A percentile compares a stretch with the other conserved stretches of the same genome.
Conservation (phyloP, 2,888 invertebrate species). For the Lasioglossum pauxillum region DNA sequence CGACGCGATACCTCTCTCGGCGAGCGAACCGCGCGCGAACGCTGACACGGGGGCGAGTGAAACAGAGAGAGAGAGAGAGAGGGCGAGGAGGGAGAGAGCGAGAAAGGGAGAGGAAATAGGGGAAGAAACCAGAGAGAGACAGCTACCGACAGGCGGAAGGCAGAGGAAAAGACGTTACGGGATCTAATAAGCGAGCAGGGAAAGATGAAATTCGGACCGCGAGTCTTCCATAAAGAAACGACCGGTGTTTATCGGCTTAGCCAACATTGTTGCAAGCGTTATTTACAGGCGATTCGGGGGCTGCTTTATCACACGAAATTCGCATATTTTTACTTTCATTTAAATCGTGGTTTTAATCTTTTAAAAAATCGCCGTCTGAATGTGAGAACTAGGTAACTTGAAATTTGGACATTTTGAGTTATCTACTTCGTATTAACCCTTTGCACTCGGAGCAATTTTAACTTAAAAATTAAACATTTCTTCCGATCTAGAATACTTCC, state of each 20-base stretch:
- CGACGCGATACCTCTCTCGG: slow-evolving; percentile 59
- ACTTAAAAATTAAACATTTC: too few relatives aligned
- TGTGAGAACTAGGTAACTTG: too few relatives aligned
- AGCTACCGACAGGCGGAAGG: neutral
- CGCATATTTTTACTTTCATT: neutral
- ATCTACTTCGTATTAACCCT: too few relatives aligned
- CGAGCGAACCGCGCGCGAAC: slow-evolving; percentile 9
- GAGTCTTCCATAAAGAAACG: neutral
- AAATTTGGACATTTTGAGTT: too few relatives aligned
- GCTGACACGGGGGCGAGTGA: slow-evolving; percentile 32
- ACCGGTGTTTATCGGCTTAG: slow-evolving; percentile 4
- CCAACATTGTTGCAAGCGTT: neutral
- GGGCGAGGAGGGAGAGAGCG: neutral
- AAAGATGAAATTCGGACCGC: slow-evolving; percentile 16
- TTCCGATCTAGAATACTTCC: too few relatives aligned
- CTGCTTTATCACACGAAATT: neutral
- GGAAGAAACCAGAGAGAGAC: neutral
- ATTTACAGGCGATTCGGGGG: neutral
- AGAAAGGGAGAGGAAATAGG: neutral
- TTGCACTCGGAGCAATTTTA: too few relatives aligned
- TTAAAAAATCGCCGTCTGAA: too few relatives aligned
- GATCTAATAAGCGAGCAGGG: slow-evolving; percentile 33
- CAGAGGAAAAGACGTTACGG: slow-evolving; percentile 26
- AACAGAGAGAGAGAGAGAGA: neutral
- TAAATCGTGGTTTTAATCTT: neutral